Percentiles rank a stretch among this genome's conserved stretches.
phyloP scores from a whole-genome alignment of 2,888 invertebrate genomes.

The Cinara cedri region DNA sequence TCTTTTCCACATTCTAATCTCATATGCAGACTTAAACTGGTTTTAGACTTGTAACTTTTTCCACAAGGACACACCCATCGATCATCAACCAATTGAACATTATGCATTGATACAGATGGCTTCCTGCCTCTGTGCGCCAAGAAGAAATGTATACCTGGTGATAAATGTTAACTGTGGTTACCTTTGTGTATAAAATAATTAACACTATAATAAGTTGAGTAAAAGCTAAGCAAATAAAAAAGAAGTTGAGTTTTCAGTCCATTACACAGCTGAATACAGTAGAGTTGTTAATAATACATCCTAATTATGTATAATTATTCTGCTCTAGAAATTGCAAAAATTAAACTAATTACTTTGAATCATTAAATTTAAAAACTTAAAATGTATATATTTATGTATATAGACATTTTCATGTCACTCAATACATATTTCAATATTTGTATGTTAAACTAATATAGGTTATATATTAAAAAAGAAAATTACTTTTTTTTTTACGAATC shows the following conservation, averaged over 20 bases:
- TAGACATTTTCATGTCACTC: neutral
- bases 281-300: constrained; percentile 42
- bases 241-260: constrained; percentile 51
- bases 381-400: neutral
- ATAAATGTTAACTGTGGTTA: constrained; percentile 52
- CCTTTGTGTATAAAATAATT: constrained; percentile 32
- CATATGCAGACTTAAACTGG: constrained; percentile 59
- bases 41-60: constrained; percentile 57
- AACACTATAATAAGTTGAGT: constrained; percentile 19
- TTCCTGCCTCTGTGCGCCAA: constrained; percentile 50
- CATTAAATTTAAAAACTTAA: neutral
- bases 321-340: constrained; percentile 18
- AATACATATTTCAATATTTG: constrained; percentile 1
- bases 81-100: constrained; percentile 52
- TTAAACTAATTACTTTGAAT: constrained; percentile 15
- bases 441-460: constrained; percentile 10
- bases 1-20: constrained; percentile 62
- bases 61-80: constrained; percentile 57
- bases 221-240: constrained; percentile 56
- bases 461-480: constrained; percentile 28
- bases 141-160: constrained; percentile 50
- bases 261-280: constrained; percentile 45
- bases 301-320: neutral
- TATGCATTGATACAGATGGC: constrained; percentile 50
- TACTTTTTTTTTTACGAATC: neutral